phyloP scores from a whole-genome alignment of 2,797 vertebrate species.

The Labroides dimidiatus region DNA sequence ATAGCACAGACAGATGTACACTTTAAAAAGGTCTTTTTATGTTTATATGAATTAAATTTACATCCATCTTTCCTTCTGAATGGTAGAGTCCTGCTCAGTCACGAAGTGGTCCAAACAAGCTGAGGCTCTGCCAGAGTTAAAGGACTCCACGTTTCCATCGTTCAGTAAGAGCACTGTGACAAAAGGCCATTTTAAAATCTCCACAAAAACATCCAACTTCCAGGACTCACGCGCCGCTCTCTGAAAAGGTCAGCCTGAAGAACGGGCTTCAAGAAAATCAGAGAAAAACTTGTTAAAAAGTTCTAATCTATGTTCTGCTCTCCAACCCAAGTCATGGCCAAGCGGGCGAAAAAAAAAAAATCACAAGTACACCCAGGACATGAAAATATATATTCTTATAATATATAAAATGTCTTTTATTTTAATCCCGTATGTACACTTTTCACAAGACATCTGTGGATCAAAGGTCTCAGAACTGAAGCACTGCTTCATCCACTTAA shows the following conservation, averaged over 20 bases:
- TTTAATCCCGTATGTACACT: conserved; percentile 93
- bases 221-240: conserved; percentile 47
- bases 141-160: conserved; percentile 33
- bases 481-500: conserved; percentile 79
- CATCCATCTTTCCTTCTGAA: conserved; percentile 74
- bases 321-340: conserved; percentile 80
- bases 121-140: conserved; percentile 41
- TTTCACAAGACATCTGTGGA: conserved; percentile 89
- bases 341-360: conserved; percentile 79
- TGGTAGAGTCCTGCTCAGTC: conserved; percentile 47
- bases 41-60: conserved; percentile 81
- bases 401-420: conserved; percentile 87
- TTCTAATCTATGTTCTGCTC: conserved; percentile 71
- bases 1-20: conserved; percentile 79
- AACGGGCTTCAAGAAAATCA: conserved; percentile 77
- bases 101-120: conserved; percentile 57
- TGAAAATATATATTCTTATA: conserved; percentile 86
- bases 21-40: conserved; percentile 60
- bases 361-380: conserved; percentile 88
- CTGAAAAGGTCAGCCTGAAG: conserved; percentile 68
- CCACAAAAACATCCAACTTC: conserved; percentile 43
- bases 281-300: conserved; percentile 61
- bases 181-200: conserved; percentile 66
- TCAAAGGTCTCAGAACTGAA: conserved; percentile 78
- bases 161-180: conserved; percentile 69